A percentile compares a stretch with the other conserved stretches of the same genome.
phyloP scores from a whole-genome alignment of 1,140 invertebrate genomes.

The Amphibalanus amphitrite region DNA sequence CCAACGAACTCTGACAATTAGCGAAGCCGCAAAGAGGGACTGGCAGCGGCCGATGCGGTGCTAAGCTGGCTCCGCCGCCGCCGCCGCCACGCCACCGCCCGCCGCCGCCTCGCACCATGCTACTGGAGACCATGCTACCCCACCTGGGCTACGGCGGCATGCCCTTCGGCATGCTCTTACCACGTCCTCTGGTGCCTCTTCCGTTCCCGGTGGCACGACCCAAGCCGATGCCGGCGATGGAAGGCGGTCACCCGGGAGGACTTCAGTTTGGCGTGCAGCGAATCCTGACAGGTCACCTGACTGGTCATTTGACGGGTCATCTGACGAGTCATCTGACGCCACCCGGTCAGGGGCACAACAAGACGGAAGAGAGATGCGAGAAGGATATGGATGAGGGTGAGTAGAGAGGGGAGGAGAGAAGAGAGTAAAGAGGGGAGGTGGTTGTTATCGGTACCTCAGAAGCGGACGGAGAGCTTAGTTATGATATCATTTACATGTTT shows the following conservation, averaged over 20 bases:
- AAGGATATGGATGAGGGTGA: background rate
- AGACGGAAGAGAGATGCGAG: background rate
- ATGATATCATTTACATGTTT: too few species aligned
- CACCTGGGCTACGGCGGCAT: constrained; percentile 14
- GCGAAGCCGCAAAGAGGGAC: too few species aligned
- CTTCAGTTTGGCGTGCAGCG: background rate
- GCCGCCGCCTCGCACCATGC: constrained; percentile 13
- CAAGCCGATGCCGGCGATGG: background rate
- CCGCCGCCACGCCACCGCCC: constrained; percentile 6
- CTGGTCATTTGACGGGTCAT: background rate
- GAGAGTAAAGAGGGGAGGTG: too few species aligned
- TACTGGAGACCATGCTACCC: constrained; percentile 18
- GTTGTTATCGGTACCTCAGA: too few species aligned
- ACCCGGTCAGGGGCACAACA: background rate
- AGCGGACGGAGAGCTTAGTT: too few species aligned
- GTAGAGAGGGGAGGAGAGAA: too few species aligned
- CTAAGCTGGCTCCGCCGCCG: background rate
- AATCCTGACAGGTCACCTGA: background rate
- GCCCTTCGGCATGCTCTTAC: background rate
- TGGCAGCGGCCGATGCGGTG: background rate
- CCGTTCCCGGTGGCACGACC: background rate
- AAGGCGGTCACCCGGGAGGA: background rate
- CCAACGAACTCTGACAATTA: too few species aligned
- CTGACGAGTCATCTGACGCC: background rate
- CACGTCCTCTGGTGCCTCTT: background rate